Base-by-base conservation (phyloP, 2,113 vertebrate genomes). In the Bolborhynchus lineola region DNA sequence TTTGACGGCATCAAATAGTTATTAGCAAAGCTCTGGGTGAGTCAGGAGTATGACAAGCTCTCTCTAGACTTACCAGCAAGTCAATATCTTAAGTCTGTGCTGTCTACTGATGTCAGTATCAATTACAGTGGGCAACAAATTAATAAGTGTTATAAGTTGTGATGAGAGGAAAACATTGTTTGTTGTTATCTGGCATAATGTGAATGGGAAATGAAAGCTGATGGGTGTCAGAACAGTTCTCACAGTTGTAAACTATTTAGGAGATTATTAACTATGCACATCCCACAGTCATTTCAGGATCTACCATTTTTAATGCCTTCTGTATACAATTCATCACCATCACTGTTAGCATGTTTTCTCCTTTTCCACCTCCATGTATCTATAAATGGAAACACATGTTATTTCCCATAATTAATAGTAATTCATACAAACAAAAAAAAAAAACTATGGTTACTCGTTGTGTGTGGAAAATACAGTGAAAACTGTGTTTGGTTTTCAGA, bases 321-420 rank as follows among this genome's bases (percentile, higher is more conserved):
- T 80, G 4, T 57, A 31, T 63, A 28, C 13, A 75, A n/a, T 74
- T 69, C 2, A 4, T 49, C 23, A 28, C 14, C 24, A 13, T 52
- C 17, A 42, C n/a, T 78, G 8, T 44, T 50, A 89, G 15, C 24
- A 81, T 31, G 24, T 8, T 62, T 78, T 86, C 53, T 63, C 33
- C 81, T 71, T 12, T 6, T 46, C 35, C 75, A 4, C 8, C 13
- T 75, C 16, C 3, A 6, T 39, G 9, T 49, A 47, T 17, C 4
- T 19, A 15, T 57, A 41, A 16, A 52, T 3, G 72, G 24, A 77
- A 67, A 62, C 14, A 68, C 0, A 0, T n/a, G 10, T 57, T 69
- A 28, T 84, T 84, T 87, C 31, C 13, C 16, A 23, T 63, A 59
- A 83, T 65, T 33, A 68, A 68, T n/a, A 82, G 2, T 67, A 83